Evolutionary conservation across 2,113 vertebrate genomes (phyloP).

Genomic region (Mirza zaza): DNA sequence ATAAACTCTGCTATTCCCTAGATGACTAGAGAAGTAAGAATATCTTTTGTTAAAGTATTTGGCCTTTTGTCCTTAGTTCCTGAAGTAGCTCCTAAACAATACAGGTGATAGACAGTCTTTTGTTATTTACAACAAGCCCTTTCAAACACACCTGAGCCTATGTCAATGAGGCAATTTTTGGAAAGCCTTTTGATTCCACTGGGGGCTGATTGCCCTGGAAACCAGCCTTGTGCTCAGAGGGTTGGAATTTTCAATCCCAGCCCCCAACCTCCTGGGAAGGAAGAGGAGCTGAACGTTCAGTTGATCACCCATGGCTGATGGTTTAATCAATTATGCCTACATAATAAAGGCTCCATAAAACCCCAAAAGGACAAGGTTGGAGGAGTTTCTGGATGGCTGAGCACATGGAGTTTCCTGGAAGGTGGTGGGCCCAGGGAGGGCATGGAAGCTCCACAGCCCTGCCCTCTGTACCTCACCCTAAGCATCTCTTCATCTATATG

Average conservation of each 20-base stretch:
- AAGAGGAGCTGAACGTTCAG: background rate
- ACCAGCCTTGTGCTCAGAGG: background rate
- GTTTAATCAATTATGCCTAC: background rate
- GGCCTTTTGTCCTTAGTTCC: background rate
- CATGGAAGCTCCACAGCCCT: background rate
- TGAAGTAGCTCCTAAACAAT: background rate
- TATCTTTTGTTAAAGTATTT: background rate
- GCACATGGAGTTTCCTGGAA: background rate
- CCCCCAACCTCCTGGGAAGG: background rate
- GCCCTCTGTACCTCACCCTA: background rate
- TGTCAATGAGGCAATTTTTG: background rate
- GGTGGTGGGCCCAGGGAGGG: background rate
- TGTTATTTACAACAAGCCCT: background rate
- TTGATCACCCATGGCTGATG: background rate
- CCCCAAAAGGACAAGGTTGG: background rate
- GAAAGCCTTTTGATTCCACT: background rate
- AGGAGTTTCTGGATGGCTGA: background rate
- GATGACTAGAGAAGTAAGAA: background rate
- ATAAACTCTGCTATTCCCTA: background rate
- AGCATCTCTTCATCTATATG: background rate
- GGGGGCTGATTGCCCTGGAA: background rate
- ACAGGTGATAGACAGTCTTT: background rate
- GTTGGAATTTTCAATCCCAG: background rate
- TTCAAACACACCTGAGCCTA: background rate
- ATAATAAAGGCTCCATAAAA: background rate